Evolutionary conservation across 2,888 invertebrate species (phyloP), one percentile per base, ranked within the genome.

Genomic region (Lasioglossum figueresi): DNA sequence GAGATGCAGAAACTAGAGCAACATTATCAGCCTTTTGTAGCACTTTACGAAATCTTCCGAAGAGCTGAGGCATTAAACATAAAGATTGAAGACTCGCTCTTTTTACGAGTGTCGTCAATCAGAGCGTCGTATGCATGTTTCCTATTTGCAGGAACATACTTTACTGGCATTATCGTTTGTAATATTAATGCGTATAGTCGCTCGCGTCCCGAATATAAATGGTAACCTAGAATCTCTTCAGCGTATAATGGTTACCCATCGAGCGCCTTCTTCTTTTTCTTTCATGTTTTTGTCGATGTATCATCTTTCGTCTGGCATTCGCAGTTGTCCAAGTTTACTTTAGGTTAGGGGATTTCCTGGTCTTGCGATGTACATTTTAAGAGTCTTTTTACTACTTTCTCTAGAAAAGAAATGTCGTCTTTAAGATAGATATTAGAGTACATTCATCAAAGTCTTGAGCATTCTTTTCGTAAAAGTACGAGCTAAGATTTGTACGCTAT

Each of bases 401-500:
- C 16, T 2, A 34, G 31, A 19, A 31, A 63, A 63, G 63, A 63
- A 19, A 31, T 31, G 16, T 19, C 31, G 19, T 19, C 34, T n/a
- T 56, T 56, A 56, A n/a, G n/a, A 56, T n/a, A 56, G 56, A 12
- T 56, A 56, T 56, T n/a, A n/a, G 56, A n/a, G 56, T 56, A n/a
- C 56, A n/a, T 56, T 56, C 56, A 10, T 56, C 56, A 56, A n/a
- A 8, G 56, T 56, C 56, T n/a, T 12, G 12, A n/a, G 12, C 56
- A 56, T n/a, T 56, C 56, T n/a, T 12, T 10, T n/a, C 56, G 12
- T 10, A 12, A n/a, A 12, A 56, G n/a, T 56, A n/a, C 56, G 4
- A 56, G n/a, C 56, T n/a, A n/a, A 52, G n/a, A 56, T 56, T 56
- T n/a, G 56, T 56, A 52, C 52, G 56, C 12, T 56, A n/a, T n/a